phyloP scores from a whole-genome alignment of 2,888 invertebrate species.

The Brenthis daphne region DNA sequence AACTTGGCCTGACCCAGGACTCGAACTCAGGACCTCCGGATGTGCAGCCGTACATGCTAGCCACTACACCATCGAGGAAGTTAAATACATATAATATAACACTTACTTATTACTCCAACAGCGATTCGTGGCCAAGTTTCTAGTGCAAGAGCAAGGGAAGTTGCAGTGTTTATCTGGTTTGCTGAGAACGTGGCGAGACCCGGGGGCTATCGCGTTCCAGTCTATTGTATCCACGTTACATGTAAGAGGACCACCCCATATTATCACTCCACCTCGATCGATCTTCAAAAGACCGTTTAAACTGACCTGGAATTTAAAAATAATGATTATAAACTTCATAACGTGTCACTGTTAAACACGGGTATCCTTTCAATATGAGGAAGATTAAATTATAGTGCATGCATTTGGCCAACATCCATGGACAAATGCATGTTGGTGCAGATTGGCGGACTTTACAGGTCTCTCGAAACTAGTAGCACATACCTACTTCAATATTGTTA shows the following conservation, averaged over 20 bases:
- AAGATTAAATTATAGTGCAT: no score
- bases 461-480: no score
- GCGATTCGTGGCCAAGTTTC: conserved; percentile 50
- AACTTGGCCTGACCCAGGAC: no score
- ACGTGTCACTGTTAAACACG: no score
- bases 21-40: no score
- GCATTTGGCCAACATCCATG: no score
- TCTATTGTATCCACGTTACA: conserved; percentile 86
- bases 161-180: conserved; percentile 53
- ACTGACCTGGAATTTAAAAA: conserved; percentile 86
- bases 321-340: neutral
- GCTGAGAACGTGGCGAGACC: conserved; percentile 58
- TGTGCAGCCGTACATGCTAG: no score
- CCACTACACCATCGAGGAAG: no score
- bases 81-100: neutral
- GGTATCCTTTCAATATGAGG: no score
- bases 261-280: conserved; percentile 89
- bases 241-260: conserved; percentile 88
- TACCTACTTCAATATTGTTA: no score
- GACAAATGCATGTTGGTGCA: no score
- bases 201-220: conserved; percentile 65
- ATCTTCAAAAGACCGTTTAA: conserved; percentile 87
- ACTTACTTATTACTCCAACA: conserved; percentile 71
- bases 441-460: no score
- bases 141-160: conserved; percentile 55